Evolutionary conservation across 1,140 invertebrate genomes (phyloP), one percentile per base, ranked within the genome.

Genomic region (Drosophila subobscura): DNA sequence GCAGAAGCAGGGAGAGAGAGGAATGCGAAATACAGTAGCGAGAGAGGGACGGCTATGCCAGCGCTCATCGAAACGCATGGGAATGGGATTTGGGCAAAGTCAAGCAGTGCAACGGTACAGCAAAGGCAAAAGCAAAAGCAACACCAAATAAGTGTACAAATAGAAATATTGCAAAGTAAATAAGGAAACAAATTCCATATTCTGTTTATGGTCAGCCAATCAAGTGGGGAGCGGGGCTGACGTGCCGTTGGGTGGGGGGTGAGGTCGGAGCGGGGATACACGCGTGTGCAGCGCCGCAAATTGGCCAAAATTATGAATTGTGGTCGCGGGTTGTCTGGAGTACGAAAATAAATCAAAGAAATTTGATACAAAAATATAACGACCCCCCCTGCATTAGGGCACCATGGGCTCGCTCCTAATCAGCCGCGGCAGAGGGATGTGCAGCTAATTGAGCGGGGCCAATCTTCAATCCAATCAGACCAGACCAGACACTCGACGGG

Each of bases 51-150:
- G 40, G 8, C 49, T 20, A 53, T 20, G 29, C 16, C 50, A 51
- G 68, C 64, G 68, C 64, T 47, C 66, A 74, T 47, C 44, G 59
- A 42, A 65, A 78, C 63, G 61, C 58, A 78, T 78, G 52, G 76
- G 67, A 68, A 78, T 78, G 56, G 76, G 67, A 68, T 66, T 53
- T 27, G 37, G 33, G 27, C 7, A 40, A 42, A 56, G 29, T 2
- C 29, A 49, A 54, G 3, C 29, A 33, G 51, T 47, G 63, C 47
- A 67, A 49, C 50, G 66, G 63, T 68, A 68, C 66, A 68, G 63
- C 63, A 68, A 67, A 42, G 51, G 42, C 65, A 67, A 67, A 52
- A 45, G 45, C 57, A 29, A 57, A 20, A 68, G 63, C 63, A 68
- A 67, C 33, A 64, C 29, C 63, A 67, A 33, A 33, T 33, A 33